Conservation (phyloP, 2,113 vertebrate species). For the Thamnophis sirtalis region DNA sequence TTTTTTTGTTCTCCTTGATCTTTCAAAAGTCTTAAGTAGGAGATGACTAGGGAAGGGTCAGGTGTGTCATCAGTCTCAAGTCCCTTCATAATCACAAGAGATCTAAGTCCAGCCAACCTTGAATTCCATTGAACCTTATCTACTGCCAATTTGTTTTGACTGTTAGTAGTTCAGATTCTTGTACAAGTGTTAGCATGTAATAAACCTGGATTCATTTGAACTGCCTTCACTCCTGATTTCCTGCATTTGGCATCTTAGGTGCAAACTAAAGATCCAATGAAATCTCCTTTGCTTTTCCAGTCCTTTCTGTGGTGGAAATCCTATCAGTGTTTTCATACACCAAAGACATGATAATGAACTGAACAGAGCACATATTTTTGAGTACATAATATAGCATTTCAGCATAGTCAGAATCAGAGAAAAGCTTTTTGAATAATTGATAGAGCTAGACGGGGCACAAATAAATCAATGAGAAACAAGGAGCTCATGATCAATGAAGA, state of each 20-base stretch:
- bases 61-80: not conserved
- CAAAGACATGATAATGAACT: not conserved
- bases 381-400: not conserved
- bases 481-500: constrained; percentile 49
- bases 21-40: not conserved
- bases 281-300: not conserved
- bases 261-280: not conserved
- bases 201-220: not conserved
- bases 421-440: constrained; percentile 21
- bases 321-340: not conserved
- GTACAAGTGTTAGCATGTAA: not conserved
- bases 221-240: not conserved
- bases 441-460: constrained; percentile 49
- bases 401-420: not conserved
- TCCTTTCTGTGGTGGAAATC: constrained; percentile 9
- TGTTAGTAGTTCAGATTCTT: not conserved
- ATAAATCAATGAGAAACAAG: constrained; percentile 29
- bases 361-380: not conserved
- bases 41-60: not conserved
- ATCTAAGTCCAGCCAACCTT: not conserved
- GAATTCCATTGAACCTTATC: not conserved
- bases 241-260: not conserved
- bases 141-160: not conserved
- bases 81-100: not conserved
- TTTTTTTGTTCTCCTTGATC: not conserved